Evolutionary conservation across 2,113 vertebrate genomes (phyloP), one percentile per base, ranked within the genome.

Genomic region (Lucifuga dentata): DNA sequence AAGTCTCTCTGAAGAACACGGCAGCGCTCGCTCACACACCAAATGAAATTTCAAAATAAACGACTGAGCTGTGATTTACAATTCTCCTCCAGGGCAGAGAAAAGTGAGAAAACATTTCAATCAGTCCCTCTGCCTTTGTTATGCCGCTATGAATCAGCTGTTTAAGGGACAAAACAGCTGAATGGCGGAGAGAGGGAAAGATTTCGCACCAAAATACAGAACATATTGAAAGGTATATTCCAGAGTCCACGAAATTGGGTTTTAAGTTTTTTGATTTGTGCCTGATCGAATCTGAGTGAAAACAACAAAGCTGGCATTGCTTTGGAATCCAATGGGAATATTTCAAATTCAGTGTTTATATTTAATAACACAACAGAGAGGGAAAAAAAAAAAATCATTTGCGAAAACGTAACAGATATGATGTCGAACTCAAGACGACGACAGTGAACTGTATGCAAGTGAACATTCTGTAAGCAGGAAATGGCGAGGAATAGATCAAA

Each of bases 81-180:
- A 85, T 88, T 79, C 78, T 85, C 85, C 88, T 86, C 78, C 80
- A 58, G 86, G 86, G 81, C 81, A 60, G 70, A 67, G 83, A 85
- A 78, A 87, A 88, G 88, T 83, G 89, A 89, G 88, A 89, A 87
- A 88, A 91, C 87, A 89, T 89, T 89, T 91, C 88, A 88, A 88
- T 91, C 88, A 87, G 86, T 20, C 73, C 70, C 70, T 71, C 72
- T 72, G 67, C 73, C 80, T 87, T 88, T 90, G 81, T 90, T 87
- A 81, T 86, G 88, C 81, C 11, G 88, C 85, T 83, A 84, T 87
- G 86, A 88, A 89, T 87, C 88, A 88, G 88, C 83, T 88, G 86
- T 89, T 89, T 88, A 86, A 87, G 81, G 83, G 80, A 83, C 81
- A 83, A 78, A 87, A 78, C 80, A 81, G 81, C 84, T 79, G 62